Base-by-base conservation (phyloP, 2,797 vertebrate species). In the Neopelma chrysocephalum region DNA sequence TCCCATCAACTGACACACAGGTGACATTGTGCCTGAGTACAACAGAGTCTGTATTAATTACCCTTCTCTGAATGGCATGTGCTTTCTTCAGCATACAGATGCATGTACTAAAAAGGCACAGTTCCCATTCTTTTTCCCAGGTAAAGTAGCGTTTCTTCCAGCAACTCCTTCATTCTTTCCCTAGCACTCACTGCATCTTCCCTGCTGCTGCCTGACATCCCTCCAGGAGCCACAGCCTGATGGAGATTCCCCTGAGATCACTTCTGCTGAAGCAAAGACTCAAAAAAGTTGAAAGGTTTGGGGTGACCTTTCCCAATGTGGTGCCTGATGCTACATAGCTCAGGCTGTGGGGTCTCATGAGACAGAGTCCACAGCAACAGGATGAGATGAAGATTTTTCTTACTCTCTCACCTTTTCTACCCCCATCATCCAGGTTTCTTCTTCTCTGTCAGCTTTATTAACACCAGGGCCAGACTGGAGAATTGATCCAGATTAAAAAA, bases 401-500 rank as follows among this genome's bases (percentile, higher is more conserved):
- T 72, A 50, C 31, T n/a, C 42, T 56, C 42, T 94, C 76, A 82
- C 45, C 82, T 91, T 94, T 92, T 94, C 61, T 88, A 72, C 82
- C 22, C 27, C 81, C 34, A 20, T 68, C 43, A 22, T 61, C 48
- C 54, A 65, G 65, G 4, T 12, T 13, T 73, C 82, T 94, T 58
- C 27, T 86, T 57, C 38, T 22, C 38, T 2, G 1, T 40, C 56
- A 88, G 79, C 57, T 91, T 90, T 90, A 69, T 68, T 83, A 90
- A 36, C 57, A 88, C 23, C 29, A 76, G 50, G 13, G 38, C 48
- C 73, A 95, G 89, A 84, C 34, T 79, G 57, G 12, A 62, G 66
- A 82, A 78, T 36, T 86, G 69, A 89, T 91, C 80, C 87, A 85
- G 80, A 93, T 91, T 92, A 78, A 64, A 75, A 83, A 34, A 54